Evolutionary conservation across 1,140 invertebrate species (phyloP).

Genomic region (Brachionus manjavacas): DNA sequence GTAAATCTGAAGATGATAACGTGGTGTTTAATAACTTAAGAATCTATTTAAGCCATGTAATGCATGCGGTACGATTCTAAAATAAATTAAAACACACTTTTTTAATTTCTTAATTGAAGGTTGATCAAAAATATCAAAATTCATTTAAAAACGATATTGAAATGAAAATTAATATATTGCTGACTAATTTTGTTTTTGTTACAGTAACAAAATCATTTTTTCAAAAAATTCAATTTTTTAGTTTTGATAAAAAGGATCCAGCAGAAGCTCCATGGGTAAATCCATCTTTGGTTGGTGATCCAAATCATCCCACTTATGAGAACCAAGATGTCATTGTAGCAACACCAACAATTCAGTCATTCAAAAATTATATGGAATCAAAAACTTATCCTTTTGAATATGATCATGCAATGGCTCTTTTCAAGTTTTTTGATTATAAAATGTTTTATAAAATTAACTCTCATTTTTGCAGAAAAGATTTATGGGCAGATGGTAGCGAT

Average conservation of each 20-base stretch:
- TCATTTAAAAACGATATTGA: conserved; percentile 1
- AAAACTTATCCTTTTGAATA: conserved; percentile 21
- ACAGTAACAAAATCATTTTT: conserved; percentile 21
- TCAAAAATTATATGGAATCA: conserved; percentile 25
- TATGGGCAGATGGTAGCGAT: neutral
- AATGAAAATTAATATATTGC: neutral
- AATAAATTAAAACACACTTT: neutral
- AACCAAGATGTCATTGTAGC: neutral
- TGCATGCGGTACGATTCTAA: neutral
- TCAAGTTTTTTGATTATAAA: conserved; percentile 1
- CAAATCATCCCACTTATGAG: neutral
- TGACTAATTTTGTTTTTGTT: conserved; percentile 11
- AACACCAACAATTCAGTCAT: neutral
- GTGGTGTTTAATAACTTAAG: neutral
- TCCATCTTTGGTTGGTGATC: conserved; percentile 15
- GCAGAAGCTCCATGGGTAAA: conserved; percentile 9
- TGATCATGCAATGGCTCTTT: conserved; percentile 23
- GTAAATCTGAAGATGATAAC: neutral
- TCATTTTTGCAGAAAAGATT: conserved; percentile 25
- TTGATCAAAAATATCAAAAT: conserved; percentile 31
- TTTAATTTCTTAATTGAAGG: neutral
- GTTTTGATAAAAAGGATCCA: neutral
- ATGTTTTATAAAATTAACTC: neutral
- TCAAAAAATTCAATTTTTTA: neutral
- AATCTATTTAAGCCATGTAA: conserved; percentile 6